Percentiles rank a stretch among this genome's conserved stretches.
phyloP scores from a whole-genome alignment of 2,888 invertebrate species.

The Diaprepes abbreviatus region DNA sequence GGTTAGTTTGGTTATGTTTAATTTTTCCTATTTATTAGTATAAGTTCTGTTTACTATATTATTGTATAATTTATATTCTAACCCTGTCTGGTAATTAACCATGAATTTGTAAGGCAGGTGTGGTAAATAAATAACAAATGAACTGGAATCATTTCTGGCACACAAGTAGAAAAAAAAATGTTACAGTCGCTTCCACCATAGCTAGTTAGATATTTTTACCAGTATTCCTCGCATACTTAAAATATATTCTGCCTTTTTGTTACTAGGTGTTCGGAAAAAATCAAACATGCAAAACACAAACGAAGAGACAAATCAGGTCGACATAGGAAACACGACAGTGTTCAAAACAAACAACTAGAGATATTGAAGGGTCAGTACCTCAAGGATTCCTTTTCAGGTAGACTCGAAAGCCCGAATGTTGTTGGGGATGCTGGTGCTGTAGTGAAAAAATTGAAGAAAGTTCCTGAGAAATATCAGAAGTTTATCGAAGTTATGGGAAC shows the following conservation, averaged over 20 bases:
- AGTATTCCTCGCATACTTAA: too few relatives aligned
- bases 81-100: too few relatives aligned
- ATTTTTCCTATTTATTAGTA: too few relatives aligned
- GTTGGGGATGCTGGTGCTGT: not conserved
- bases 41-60: too few relatives aligned
- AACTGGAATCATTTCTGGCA: too few relatives aligned
- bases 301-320: not conserved
- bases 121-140: too few relatives aligned
- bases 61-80: too few relatives aligned
- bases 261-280: not conserved
- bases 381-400: not conserved
- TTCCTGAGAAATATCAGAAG: constrained; percentile 56
- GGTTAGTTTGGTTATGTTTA: too few relatives aligned
- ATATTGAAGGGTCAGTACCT: not conserved
- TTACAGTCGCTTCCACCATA: too few relatives aligned
- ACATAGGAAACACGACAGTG: not conserved
- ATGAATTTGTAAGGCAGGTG: too few relatives aligned
- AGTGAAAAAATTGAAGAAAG: constrained; percentile 47
- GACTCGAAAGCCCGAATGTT: not conserved
- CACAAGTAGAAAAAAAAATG: too few relatives aligned
- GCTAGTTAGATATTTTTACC: too few relatives aligned
- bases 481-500: constrained; percentile 58
- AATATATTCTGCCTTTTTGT: not conserved
- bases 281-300: not conserved
- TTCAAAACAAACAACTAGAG: not conserved